Evolutionary conservation across 2,888 invertebrate species (phyloP).

Genomic region (Lypha dubia): DNA sequence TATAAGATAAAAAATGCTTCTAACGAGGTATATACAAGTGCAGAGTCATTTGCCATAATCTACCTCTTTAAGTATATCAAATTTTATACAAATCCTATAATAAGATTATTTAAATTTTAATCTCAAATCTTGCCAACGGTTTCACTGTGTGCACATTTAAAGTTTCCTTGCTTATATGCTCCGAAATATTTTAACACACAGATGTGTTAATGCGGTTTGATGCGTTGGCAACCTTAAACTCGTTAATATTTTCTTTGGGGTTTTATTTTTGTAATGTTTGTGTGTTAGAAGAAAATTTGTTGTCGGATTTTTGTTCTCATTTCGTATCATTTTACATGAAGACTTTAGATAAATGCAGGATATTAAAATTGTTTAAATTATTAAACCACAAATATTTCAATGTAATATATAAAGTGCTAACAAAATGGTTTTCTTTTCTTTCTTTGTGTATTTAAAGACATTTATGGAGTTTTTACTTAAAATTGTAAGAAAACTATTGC

Average conservation of each 20-base stretch:
- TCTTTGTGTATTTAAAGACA: neutral
- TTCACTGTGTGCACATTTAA: neutral
- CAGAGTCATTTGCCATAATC: neutral
- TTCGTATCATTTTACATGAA: neutral
- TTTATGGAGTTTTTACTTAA: too few relatives aligned
- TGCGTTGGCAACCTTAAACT: conserved; percentile 44
- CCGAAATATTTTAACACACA: conserved; percentile 34
- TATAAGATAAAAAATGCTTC: too few relatives aligned
- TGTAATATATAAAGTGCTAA: conserved; percentile 11
- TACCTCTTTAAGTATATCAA: neutral
- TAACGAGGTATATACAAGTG: too few relatives aligned
- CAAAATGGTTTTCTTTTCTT: neutral
- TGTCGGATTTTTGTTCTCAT: conserved; percentile 4
- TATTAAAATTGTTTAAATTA: conserved; percentile 56
- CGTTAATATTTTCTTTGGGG: too few relatives aligned
- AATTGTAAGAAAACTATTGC: too few relatives aligned
- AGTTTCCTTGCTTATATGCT: neutral
- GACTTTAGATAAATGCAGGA: conserved; percentile 50
- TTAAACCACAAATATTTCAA: conserved; percentile 58
- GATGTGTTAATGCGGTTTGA: conserved; percentile 65
- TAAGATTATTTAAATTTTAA: neutral
- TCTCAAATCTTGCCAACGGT: neutral
- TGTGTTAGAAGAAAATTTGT: conserved; percentile 30
- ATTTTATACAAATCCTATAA: neutral
- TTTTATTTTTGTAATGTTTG: conserved; percentile 46